A percentile compares a stretch with the other conserved stretches of the same genome.
These are phyloP conservation scores for Villa cingulata DNA, from an alignment of 2,888 invertebrate genomes.

Conservation along the genomic window DNA sequence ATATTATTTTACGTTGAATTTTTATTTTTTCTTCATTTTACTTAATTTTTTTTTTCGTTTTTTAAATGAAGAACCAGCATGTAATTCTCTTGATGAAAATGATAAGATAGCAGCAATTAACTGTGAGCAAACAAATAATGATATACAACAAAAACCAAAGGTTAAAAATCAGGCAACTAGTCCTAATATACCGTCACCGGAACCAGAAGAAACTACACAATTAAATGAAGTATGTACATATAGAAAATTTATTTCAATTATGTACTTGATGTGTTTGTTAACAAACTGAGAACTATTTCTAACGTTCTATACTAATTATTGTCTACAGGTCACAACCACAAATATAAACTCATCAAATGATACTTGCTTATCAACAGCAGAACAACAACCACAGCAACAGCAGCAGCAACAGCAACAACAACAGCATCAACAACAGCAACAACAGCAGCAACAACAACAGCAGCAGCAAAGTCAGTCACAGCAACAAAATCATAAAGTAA, in stretches of 20 bases:
- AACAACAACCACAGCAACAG: slow-evolving; percentile 1
- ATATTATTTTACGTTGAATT: slow-evolving; percentile 1
- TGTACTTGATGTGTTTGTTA: too few relatives aligned
- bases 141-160: slow-evolving; percentile 33
- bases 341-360: not conserved
- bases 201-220: slow-evolving; percentile 12
- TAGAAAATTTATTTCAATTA: not conserved
- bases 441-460: not conserved
- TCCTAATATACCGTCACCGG: slow-evolving; percentile 32
- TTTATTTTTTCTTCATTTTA: not conserved
- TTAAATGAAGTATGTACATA: slow-evolving; percentile 7
- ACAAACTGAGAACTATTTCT: not conserved
- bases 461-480: slow-evolving; percentile 11
- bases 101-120: slow-evolving; percentile 10
- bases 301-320: not conserved
- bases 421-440: slow-evolving; percentile 9
- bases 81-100: slow-evolving; percentile 13
- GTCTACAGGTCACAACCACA: not conserved
- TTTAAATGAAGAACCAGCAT: slow-evolving; percentile 6
- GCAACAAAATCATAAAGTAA: slow-evolving; percentile 12
- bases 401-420: slow-evolving; percentile 11
- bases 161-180: slow-evolving; percentile 37
- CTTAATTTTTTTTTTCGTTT: not conserved
- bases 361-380: slow-evolving; percentile 4
- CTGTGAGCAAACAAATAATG: slow-evolving; percentile 6